A percentile compares a stretch with the other conserved stretches of the same genome.
These are phyloP conservation scores for Phrynosoma platyrhinos DNA, from an alignment of 2,113 vertebrate species.

Conservation along the genomic window DNA sequence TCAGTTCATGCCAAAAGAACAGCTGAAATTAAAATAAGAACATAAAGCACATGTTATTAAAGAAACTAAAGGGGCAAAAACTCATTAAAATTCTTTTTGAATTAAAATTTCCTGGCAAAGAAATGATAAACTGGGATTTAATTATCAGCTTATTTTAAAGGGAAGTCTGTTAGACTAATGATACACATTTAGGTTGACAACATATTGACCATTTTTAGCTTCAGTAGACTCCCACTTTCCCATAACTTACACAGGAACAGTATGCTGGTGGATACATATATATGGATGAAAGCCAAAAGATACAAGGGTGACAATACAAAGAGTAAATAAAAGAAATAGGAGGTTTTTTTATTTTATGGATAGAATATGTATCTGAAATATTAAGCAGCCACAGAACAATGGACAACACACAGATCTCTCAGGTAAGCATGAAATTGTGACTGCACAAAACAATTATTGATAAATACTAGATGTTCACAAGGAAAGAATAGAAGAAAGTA, in stretches of 20 bases:
- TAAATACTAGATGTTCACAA: constrained; percentile 22
- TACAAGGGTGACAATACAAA: constrained; percentile 7
- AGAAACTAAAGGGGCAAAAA: constrained; percentile 56
- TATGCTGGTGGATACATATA: constrained; percentile 24
- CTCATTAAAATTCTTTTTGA: constrained; percentile 52
- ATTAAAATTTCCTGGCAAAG: constrained; percentile 61
- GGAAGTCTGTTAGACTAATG: constrained; percentile 43
- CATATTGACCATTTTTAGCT: constrained; percentile 11
- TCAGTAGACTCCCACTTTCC: neutral
- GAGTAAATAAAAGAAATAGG: constrained; percentile 29
- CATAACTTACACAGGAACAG: constrained; percentile 20
- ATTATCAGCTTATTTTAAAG: constrained; percentile 61
- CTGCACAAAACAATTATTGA: neutral
- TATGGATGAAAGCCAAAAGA: constrained; percentile 39
- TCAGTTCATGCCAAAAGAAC: constrained; percentile 57
- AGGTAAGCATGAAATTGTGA: neutral
- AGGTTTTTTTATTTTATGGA: neutral
- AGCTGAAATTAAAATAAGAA: constrained; percentile 59
- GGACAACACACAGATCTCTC: constrained; percentile 50
- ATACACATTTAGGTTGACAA: constrained; percentile 48
- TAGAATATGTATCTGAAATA: constrained; percentile 27
- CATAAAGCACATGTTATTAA: constrained; percentile 33
- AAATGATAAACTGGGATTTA: constrained; percentile 60
- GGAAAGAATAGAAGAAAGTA: neutral
- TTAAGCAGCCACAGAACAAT: constrained; percentile 41